These are phyloP conservation scores for Polia nebulosa DNA, from an alignment of 2,888 invertebrate species.

Conservation along the genomic window DNA sequence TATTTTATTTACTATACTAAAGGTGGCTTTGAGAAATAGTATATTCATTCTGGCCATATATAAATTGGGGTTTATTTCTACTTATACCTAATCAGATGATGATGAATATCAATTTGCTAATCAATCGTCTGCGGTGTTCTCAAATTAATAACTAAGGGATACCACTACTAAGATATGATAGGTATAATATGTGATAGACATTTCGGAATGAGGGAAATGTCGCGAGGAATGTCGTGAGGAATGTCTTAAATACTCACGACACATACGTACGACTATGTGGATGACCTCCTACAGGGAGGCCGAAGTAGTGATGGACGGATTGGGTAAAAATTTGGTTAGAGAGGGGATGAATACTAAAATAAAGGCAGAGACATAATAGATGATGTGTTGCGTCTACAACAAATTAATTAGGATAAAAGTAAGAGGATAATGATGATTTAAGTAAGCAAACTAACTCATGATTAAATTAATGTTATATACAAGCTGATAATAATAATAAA, in stretches of 20 bases:
- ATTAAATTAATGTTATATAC: no score
- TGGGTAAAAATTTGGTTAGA: background rate
- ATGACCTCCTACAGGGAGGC: background rate
- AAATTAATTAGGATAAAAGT: background rate
- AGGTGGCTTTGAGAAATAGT: background rate
- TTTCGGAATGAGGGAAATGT: background rate
- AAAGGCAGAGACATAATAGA: background rate
- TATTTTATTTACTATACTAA: constrained; percentile 29
- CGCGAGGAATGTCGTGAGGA: background rate
- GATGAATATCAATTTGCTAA: background rate
- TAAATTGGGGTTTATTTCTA: background rate
- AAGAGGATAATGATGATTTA: background rate
- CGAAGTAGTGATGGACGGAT: background rate
- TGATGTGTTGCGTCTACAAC: background rate
- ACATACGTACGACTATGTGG: background rate
- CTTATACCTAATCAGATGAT: background rate
- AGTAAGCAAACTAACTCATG: no score
- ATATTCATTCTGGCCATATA: background rate
- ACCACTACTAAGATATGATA: background rate
- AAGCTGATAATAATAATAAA: no score
- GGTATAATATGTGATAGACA: background rate
- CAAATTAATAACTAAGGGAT: background rate
- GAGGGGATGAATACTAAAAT: background rate
- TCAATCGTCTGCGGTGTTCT: background rate
- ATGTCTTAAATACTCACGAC: no score